A percentile compares a stretch with the other conserved stretches of the same genome.
Evolutionary conservation across 2,797 vertebrate species (phyloP).

Genomic region (Gymnocypris eckloni): DNA sequence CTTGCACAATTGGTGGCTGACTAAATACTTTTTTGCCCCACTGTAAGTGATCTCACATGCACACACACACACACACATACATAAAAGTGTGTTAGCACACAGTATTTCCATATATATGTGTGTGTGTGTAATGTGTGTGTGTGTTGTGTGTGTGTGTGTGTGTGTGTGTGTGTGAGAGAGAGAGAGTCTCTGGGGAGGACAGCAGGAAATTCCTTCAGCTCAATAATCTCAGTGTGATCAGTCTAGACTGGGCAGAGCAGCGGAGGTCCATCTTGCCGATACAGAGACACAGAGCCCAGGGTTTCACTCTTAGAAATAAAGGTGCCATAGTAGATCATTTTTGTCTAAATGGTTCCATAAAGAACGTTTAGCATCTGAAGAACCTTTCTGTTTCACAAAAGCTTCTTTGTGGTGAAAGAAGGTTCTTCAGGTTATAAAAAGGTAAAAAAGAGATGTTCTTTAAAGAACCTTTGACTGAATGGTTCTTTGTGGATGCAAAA

Average conservation of each 20-base stretch:
- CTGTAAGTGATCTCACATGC: conserved; percentile 40
- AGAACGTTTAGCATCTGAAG: too few species aligned
- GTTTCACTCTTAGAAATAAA: too few species aligned
- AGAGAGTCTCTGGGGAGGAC: conserved; percentile 70
- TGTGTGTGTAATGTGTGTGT: conserved; percentile 48
- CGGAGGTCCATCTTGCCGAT: conserved; percentile 66
- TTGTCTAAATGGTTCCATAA: too few species aligned
- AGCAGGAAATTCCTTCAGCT: conserved; percentile 79
- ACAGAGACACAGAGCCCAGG: conserved; percentile 20
- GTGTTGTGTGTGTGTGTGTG: conserved; percentile 31
- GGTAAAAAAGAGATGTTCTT: too few species aligned
- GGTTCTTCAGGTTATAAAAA: too few species aligned
- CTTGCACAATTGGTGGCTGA: too few species aligned
- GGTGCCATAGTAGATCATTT: too few species aligned
- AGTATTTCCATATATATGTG: conserved; percentile 49
- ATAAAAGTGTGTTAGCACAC: conserved; percentile 60
- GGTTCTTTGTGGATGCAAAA: too few species aligned
- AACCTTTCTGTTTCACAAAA: too few species aligned
- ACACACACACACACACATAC: conserved; percentile 46
- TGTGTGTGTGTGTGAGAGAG: conserved; percentile 55
- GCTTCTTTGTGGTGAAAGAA: too few species aligned
- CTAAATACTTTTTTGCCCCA: too few species aligned
- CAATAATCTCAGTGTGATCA: conserved; percentile 79
- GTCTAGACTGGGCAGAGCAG: conserved; percentile 66
- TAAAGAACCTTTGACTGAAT: too few species aligned